Conservation (phyloP, 2,113 vertebrate genomes). For the Lepus europaeus region DNA sequence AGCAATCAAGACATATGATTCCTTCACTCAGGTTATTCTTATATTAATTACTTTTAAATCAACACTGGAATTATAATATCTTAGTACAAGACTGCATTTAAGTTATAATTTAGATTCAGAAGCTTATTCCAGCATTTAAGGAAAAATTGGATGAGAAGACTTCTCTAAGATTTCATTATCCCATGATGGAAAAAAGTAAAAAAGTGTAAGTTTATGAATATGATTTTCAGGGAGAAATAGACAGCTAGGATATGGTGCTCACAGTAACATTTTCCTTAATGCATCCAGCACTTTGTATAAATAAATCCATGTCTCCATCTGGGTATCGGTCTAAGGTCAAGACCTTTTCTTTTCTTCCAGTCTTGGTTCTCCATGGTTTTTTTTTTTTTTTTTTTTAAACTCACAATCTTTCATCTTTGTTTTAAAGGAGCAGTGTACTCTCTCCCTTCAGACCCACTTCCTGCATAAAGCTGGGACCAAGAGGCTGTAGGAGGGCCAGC, state of each 20-base stretch:
- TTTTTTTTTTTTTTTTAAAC: constrained; percentile 21
- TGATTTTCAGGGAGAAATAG: background rate
- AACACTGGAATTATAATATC: background rate
- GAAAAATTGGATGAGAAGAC: background rate
- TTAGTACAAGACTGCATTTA: background rate
- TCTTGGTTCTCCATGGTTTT: background rate
- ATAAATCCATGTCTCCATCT: background rate
- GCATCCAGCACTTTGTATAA: background rate
- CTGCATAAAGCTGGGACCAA: background rate
- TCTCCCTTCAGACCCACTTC: constrained; percentile 15
- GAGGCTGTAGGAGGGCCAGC: constrained; percentile 81
- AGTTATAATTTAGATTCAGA: background rate
- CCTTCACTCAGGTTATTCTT: background rate
- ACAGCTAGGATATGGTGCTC: too few species aligned
- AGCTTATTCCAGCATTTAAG: background rate
- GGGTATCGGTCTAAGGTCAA: background rate
- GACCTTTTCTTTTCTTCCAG: background rate
- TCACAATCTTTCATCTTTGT: constrained; percentile 64
- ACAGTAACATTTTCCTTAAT: background rate
- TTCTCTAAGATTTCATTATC: background rate
- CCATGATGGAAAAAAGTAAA: background rate
- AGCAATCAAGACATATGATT: background rate
- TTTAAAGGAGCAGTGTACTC: constrained; percentile 17
- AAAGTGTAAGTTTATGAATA: background rate
- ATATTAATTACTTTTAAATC: background rate